phyloP scores from a whole-genome alignment of 2,888 invertebrate species.

The Eudasyphora cyanicolor region DNA sequence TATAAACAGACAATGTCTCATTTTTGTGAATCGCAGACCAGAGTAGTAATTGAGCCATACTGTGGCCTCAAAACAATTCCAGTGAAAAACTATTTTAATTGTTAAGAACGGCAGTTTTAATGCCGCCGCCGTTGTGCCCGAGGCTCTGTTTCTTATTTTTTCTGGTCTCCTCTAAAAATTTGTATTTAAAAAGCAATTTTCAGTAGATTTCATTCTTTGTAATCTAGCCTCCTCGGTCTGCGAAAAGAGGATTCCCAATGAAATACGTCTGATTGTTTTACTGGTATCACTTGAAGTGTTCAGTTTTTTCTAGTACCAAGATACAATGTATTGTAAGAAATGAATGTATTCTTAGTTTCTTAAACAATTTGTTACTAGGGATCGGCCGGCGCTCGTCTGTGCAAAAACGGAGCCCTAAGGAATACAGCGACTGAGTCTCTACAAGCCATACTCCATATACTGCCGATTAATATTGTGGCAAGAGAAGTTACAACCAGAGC shows the following conservation, averaged over 20 bases:
- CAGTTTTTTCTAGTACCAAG: too few relatives aligned
- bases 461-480: too few relatives aligned
- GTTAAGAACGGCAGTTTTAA: neutral
- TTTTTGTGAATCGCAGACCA: neutral
- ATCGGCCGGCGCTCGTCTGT: too few relatives aligned
- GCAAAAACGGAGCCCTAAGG: too few relatives aligned
- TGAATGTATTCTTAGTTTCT: too few relatives aligned
- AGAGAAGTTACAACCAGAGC: too few relatives aligned
- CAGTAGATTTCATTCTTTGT: constrained; percentile 17
- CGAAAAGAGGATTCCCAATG: neutral
- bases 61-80: neutral
- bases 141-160: neutral
- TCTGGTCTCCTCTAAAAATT: neutral
- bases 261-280: neutral
- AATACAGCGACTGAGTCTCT: too few relatives aligned
- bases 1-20: neutral
- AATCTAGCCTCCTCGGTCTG: neutral
- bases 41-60: neutral
- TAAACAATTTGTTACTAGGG: too few relatives aligned
- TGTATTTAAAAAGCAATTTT: constrained; percentile 1
- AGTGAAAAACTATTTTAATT: neutral
- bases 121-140: neutral
- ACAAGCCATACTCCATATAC: too few relatives aligned
- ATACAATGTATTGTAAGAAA: too few relatives aligned
- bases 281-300: too few relatives aligned